Conservation (phyloP, 2,113 vertebrate genomes). For the Lepisosteus osseus region DNA sequence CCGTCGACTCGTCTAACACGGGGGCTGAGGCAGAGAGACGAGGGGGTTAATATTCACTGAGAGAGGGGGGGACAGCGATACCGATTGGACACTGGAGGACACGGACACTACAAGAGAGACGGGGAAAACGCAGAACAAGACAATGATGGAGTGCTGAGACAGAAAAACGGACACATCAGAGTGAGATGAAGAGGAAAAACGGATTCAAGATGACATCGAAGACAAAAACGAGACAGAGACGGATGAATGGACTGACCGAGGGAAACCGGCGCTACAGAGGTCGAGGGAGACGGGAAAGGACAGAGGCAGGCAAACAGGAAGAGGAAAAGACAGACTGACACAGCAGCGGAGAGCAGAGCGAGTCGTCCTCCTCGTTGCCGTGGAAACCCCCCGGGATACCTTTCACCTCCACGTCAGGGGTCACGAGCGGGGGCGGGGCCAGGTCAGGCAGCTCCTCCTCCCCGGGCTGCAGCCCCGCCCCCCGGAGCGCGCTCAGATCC, state of each 20-base stretch:
- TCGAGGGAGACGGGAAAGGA: no score
- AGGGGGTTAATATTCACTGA: no score
- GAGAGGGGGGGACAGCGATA: neutral
- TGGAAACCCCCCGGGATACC: conserved; percentile 99
- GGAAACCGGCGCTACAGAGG: no score
- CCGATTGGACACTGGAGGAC: conserved; percentile 29
- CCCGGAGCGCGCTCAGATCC: conserved; percentile 84
- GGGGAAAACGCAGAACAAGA: conserved; percentile 23
- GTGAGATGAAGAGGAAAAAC: no score
- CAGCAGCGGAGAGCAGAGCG: conserved; percentile 99
- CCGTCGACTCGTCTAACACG: conserved; percentile 89
- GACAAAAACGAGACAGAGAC: no score
- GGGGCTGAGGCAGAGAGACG: conserved; percentile 69
- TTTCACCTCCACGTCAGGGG: conserved; percentile 97
- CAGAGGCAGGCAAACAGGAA: no score
- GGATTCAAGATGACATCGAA: no score
- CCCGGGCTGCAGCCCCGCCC: conserved; percentile 85
- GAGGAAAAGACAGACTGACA: conserved; percentile 90
- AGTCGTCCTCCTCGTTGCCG: conserved; percentile 99
- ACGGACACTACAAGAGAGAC: conserved; percentile 6
- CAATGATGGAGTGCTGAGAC: no score
- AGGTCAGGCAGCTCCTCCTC: conserved; percentile 97
- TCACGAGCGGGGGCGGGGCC: conserved; percentile 90
- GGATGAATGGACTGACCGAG: no score
- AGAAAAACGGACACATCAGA: no score